Base-by-base conservation (phyloP, 1,140 invertebrate species). In the Drosophila carrolli region DNA sequence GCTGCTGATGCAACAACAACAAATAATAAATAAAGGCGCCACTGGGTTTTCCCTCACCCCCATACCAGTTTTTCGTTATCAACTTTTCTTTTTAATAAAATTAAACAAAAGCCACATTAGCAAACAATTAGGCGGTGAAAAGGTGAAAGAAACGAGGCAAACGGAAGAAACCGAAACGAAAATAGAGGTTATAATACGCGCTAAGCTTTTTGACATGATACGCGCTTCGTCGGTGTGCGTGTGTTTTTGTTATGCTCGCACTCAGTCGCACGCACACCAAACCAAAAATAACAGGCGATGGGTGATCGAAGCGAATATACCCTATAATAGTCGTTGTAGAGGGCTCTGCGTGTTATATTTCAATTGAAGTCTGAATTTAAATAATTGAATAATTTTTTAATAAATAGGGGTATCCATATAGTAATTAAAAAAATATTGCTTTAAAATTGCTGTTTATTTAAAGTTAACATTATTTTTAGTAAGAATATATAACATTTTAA, bases 121-220 rank as follows among this genome's bases (percentile, higher is more conserved):
- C 79, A 79, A 77, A 72, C 78, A 88, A 75, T 75, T 78, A 82
- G 71, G 16, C 37, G 11, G 58, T 53, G 46, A 44, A 68, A 75
- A 56, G 60, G 62, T 44, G 55, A 51, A 78, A 78, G 56, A 81
- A 86, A 48, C 75, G 58, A 72, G 72, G 72, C 43, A 53, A 65
- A 37, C 47, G 53, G 29, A 43, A 48, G 55, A 86, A 56, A 83
- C 58, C 55, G 47, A 88, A 65, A 77, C 38, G 67, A 78, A 88
- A 89, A 83, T 88, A 88, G 79, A 88, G 83, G 83, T 88, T 89
- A 88, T 88, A 88, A 89, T 80, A 78, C 83, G 76, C 79, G 79
- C 79, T 88, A 88, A 86, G 79, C 79, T 86, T 86, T 88, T 77
- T 68, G 71, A 78, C 79, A 86, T 86, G 83, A 88, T 79, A 83